Evolutionary conservation across 2,888 invertebrate species (phyloP), one percentile per base, ranked within the genome.

Genomic region (Camponotus fellah): DNA sequence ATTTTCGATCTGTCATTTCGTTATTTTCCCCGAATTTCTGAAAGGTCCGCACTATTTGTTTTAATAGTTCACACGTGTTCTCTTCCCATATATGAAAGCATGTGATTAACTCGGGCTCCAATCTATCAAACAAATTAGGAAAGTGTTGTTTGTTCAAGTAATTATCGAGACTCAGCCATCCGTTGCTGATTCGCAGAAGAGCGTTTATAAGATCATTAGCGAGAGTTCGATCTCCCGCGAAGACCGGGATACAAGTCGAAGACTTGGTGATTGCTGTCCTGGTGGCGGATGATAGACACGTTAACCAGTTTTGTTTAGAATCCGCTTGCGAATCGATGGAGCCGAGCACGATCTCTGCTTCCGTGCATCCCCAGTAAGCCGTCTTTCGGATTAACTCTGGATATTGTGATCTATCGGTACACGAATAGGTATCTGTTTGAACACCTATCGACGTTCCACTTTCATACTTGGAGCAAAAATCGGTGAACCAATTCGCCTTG

Each of bases 141-240:
- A 92, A 91, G 12, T 93, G 92, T 34, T 93, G 93, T 75, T 94
- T 94, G 88, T 94, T 94, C 3, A 94, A 69, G 71, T 94, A 94
- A 80, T 94, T 94, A 60, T 94, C 94, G 10, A 94, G 90, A 17
- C 93, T 88, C 3, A 94, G 91, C 94, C 94, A 94, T 3, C 94
- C 94, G 69, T 94, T 94, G 81, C 93, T 92, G 68, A 94, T 92
- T 37, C 94, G 91, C 10, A 94, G 37, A 26, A 93, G 85, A 2
- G 94, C 91, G 60, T 92, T 94, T 17, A 94, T 91, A 12, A 94
- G 84, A 26, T 94, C 94, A 9, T 90, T 87, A 5, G 90, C 88
- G 68, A 94, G 92, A 0, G 89, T 86, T 10, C 86, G 90, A 71
- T 94, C 92, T 0, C 94, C 93, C 4, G 92, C 90, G 43, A 92